phyloP scores from a whole-genome alignment of 2,888 invertebrate species.

The Malacosoma neustria region DNA sequence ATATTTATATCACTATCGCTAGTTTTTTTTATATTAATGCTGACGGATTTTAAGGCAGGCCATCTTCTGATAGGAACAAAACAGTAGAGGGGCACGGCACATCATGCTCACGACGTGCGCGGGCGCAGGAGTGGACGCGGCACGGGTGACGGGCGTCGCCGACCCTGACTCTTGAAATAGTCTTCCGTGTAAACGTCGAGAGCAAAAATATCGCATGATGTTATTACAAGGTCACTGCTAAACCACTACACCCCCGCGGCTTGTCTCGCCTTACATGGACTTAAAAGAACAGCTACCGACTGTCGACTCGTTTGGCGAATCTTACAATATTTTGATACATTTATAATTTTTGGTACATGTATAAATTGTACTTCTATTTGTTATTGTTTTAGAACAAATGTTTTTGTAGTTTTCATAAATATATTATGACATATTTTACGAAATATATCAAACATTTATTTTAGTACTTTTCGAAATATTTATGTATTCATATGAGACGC shows the following conservation, averaged over 20 bases:
- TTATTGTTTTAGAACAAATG: too few relatives aligned
- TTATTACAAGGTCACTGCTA: slow-evolving; percentile 43
- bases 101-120: slow-evolving; percentile 32
- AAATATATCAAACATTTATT: too few relatives aligned
- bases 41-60: slow-evolving; percentile 11
- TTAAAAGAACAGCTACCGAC: slow-evolving; percentile 18
- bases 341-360: too few relatives aligned
- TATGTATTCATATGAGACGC: too few relatives aligned
- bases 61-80: slow-evolving; percentile 44
- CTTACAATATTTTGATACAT: too few relatives aligned
- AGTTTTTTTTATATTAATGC: background rate
- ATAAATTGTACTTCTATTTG: too few relatives aligned
- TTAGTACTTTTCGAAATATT: too few relatives aligned
- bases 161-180: slow-evolving; percentile 75
- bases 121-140: slow-evolving; percentile 40
- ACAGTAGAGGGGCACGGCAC: slow-evolving; percentile 39
- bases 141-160: slow-evolving; percentile 45
- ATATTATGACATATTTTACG: too few relatives aligned
- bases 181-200: slow-evolving; percentile 69
- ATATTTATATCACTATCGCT: background rate
- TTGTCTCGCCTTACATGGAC: slow-evolving; percentile 37
- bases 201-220: slow-evolving; percentile 72
- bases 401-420: too few relatives aligned
- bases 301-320: background rate
- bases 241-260: slow-evolving; percentile 35